These are phyloP conservation scores for Lamprologus ornatipinnis DNA, from an alignment of 2,113 vertebrate genomes.

Conservation along the genomic window DNA sequence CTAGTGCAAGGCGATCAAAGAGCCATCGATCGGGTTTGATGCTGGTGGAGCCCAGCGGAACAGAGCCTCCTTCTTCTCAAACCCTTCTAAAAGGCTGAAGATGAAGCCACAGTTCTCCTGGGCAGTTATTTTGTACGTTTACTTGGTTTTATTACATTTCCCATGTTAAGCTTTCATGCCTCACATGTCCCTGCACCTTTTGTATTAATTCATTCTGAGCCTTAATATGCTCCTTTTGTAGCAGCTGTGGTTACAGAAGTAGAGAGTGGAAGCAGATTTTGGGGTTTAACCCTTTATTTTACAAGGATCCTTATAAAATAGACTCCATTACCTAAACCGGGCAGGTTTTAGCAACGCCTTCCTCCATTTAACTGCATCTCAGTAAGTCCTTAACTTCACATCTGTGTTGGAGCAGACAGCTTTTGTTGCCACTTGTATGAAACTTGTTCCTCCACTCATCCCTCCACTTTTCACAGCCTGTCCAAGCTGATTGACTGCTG, in stretches of 20 bases:
- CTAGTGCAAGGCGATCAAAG: conserved; percentile 39
- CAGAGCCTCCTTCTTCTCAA: not conserved
- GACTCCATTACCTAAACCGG: not conserved
- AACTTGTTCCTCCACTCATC: not conserved
- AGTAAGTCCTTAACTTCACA: not conserved
- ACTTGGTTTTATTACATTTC: not conserved
- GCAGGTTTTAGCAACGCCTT: conserved; percentile 11
- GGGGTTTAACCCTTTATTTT: not conserved
- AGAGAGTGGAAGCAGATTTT: not conserved
- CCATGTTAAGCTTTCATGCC: not conserved
- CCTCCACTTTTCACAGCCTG: not conserved
- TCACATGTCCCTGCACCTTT: not conserved
- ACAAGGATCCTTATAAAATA: not conserved
- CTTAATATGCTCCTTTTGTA: not conserved
- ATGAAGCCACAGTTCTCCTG: not conserved
- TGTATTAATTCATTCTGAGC: not conserved
- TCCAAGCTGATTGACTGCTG: not conserved
- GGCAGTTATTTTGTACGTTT: not conserved
- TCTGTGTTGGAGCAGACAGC: not conserved
- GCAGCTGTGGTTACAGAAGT: not conserved
- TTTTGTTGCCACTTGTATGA: not conserved
- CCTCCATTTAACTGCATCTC: not conserved
- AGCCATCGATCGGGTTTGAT: conserved; percentile 43
- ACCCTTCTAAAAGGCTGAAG: not conserved
- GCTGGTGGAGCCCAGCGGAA: conserved; percentile 4